Evolutionary conservation across 2,113 vertebrate genomes (phyloP), one percentile per base, ranked within the genome.

Genomic region (Rhagologus leucostigma): DNA sequence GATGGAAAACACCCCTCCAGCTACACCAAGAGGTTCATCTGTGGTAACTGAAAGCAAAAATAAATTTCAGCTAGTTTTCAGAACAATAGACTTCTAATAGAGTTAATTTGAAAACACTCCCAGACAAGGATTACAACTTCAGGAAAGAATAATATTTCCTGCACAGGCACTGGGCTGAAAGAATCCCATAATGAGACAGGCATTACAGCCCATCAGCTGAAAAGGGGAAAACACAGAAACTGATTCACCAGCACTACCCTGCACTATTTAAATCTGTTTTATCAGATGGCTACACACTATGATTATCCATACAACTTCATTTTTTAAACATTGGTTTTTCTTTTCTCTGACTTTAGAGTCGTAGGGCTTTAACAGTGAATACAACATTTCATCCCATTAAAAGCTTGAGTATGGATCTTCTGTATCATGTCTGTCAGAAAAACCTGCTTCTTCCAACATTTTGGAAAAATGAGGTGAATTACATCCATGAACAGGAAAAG

Each of bases 271-370:
- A 80, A 69, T 57, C 11, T 7, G 6, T 41, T 89, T 69, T 32
- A 3, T 30, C 70, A 82, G 9, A 82, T 2, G 5, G 17, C 6
- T 59, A 47, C 13, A 60, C 0, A 2, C 22, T 22, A 35, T 7
- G 3, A 64, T 60, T 64, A 74, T 7, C 21, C 27, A 29, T 23
- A 27, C 3, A 93, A 47, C 21, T 76, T 70, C 11, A 37, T 6
- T 22, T 57, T 57, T 49, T 64, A 64, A 75, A 71, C 12, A 16
- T 1, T 23, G 2, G 3, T 19, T 52, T 22, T 39, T 13, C 23
- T 27, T 4, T 32, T 19, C 21, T 82, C 53, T 65, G 49, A 30
- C 22, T 55, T 55, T 11, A n/a, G n/a, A 56, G 29, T 41, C n/a
- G 29, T 8, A 57, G 6, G 5, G 13, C 14, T 89, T 81, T 60